Evolutionary conservation across 2,113 vertebrate genomes (phyloP).

Genomic region (Channa maculata): DNA sequence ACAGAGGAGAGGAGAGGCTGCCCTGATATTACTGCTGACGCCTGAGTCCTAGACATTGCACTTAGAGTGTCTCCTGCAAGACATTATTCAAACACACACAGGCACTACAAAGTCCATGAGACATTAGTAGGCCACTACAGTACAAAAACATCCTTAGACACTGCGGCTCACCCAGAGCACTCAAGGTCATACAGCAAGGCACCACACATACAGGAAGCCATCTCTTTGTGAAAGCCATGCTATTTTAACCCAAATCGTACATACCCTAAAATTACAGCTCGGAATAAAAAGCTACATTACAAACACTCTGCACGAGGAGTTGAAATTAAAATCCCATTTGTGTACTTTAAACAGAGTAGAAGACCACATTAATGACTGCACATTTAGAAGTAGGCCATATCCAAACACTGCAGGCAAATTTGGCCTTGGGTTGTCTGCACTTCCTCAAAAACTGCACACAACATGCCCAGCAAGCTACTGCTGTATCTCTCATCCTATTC

Average conservation of each 20-base stretch:
- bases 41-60: constrained; percentile 78
- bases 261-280: neutral
- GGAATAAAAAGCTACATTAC: constrained; percentile 28
- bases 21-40: constrained; percentile 80
- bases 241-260: constrained; percentile 1
- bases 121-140: constrained; percentile 53
- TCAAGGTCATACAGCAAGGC: constrained; percentile 66
- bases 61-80: constrained; percentile 80
- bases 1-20: constrained; percentile 68
- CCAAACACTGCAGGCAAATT: constrained; percentile 71
- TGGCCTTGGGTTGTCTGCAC: constrained; percentile 72
- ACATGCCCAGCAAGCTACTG: constrained; percentile 38
- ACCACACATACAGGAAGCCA: constrained; percentile 30
- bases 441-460: constrained; percentile 73
- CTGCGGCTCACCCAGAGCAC: constrained; percentile 32
- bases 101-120: constrained; percentile 61
- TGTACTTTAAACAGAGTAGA: constrained; percentile 64
- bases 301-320: constrained; percentile 10
- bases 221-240: constrained; percentile 4
- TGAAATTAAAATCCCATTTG: constrained; percentile 67
- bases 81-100: constrained; percentile 80
- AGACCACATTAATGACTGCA: constrained; percentile 67
- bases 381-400: constrained; percentile 77
- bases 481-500: constrained; percentile 50
- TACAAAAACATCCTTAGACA: constrained; percentile 49